phyloP scores from a whole-genome alignment of 1,140 invertebrate species.

The Battus philenor region DNA sequence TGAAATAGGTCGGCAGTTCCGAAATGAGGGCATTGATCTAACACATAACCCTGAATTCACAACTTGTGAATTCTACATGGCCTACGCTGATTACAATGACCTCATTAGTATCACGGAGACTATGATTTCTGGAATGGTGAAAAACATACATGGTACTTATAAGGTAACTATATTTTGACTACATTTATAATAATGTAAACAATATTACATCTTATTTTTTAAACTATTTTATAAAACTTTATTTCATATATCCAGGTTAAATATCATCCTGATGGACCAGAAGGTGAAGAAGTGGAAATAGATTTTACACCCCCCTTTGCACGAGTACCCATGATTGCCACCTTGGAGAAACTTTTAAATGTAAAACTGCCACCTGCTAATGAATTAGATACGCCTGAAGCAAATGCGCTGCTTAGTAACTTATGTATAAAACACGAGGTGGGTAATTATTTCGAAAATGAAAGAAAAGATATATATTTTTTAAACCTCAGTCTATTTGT shows the following conservation, averaged over 20 bases:
- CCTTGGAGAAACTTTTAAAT: constrained; percentile 89
- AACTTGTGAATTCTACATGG: constrained; percentile 99
- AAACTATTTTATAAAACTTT: not conserved
- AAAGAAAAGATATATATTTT: no score
- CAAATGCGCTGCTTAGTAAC: constrained; percentile 86
- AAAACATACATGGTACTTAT: constrained; percentile 82
- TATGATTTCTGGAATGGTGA: constrained; percentile 91
- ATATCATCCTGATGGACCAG: constrained; percentile 95
- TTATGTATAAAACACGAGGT: constrained; percentile 89
- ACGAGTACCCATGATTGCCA: constrained; percentile 92
- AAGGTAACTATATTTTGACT: constrained; percentile 70
- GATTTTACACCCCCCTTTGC: constrained; percentile 99
- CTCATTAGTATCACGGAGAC: constrained; percentile 95
- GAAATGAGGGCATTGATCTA: constrained; percentile 99
- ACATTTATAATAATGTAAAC: no score
- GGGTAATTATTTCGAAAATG: no score
- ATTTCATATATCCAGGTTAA: constrained; percentile 78
- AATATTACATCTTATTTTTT: no score
- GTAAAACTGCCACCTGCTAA: constrained; percentile 89
- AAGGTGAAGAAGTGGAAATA: constrained; percentile 88
- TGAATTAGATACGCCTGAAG: constrained; percentile 80
- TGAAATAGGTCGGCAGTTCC: constrained; percentile 97
- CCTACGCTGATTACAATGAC: constrained; percentile 99
- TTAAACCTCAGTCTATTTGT: no score
- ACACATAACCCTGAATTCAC: constrained; percentile 99